These are phyloP conservation scores for Melangyna quadrimaculata DNA, from an alignment of 2,888 invertebrate species.

Conservation along the genomic window DNA sequence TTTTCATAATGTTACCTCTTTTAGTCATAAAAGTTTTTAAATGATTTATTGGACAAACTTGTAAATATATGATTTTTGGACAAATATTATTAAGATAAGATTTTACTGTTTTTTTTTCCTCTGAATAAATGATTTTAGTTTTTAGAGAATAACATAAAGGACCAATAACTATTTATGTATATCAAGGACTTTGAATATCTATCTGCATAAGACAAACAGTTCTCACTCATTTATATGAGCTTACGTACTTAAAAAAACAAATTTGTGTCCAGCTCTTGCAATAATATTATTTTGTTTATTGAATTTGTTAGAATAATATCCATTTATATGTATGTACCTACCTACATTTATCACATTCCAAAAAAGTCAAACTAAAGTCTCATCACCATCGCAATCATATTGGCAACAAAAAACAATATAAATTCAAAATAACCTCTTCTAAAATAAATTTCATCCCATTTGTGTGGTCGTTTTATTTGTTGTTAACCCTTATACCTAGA, in stretches of 20 bases:
- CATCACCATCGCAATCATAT: neutral
- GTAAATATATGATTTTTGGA: neutral
- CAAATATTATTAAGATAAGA: neutral
- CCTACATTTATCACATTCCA: neutral
- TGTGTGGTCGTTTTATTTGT: slow-evolving; percentile 20
- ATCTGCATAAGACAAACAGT: neutral
- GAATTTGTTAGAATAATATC: neutral
- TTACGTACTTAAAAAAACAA: neutral
- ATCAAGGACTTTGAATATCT: neutral
- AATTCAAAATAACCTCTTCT: neutral
- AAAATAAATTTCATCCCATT: neutral
- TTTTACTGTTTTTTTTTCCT: neutral
- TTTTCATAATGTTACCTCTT: too few species aligned
- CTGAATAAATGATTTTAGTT: neutral
- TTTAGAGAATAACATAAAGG: neutral
- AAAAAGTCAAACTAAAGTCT: neutral
- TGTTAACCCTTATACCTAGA: neutral
- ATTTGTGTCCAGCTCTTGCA: neutral
- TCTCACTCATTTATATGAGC: neutral
- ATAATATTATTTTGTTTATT: neutral
- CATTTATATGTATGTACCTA: too few species aligned
- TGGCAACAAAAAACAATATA: neutral
- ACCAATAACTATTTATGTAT: neutral
- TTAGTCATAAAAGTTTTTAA: too few species aligned
- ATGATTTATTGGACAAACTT: too few species aligned